A percentile compares a stretch with the other conserved stretches of the same genome.
phyloP scores from a whole-genome alignment of 2,888 invertebrate genomes.

The Ennomos quercinarius region DNA sequence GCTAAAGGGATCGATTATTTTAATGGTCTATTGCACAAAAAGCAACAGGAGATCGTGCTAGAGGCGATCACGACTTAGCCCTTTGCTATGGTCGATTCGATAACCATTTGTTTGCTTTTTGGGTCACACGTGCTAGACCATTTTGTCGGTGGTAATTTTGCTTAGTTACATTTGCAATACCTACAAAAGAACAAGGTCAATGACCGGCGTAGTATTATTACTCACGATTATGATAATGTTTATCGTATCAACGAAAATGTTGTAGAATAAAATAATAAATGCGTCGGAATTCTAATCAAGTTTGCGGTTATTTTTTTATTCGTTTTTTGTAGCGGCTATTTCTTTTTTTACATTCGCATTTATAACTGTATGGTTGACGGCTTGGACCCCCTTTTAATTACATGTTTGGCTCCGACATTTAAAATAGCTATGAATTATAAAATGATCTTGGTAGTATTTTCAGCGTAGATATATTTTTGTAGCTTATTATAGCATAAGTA shows the following conservation, averaged over 20 bases:
- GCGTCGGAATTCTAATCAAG: conserved; percentile 8
- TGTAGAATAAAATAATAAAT: neutral
- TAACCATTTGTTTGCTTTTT: conserved; percentile 66
- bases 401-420: too few relatives aligned
- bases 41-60: conserved; percentile 55
- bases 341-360: too few relatives aligned
- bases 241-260: conserved; percentile 5
- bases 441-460: too few relatives aligned
- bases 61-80: conserved; percentile 59
- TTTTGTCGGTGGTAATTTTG: neutral
- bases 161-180: conserved; percentile 6
- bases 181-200: conserved; percentile 11
- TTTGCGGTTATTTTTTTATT: conserved; percentile 8
- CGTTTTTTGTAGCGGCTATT: neutral
- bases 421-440: too few relatives aligned
- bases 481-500: too few relatives aligned
- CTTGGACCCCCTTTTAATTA: too few relatives aligned
- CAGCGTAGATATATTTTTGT: too few relatives aligned
- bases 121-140: conserved; percentile 60
- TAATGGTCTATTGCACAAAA: conserved; percentile 58
- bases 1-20: conserved; percentile 57
- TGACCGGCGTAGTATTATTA: conserved; percentile 17
- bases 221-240: conserved; percentile 21
- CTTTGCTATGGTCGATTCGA: conserved; percentile 62
- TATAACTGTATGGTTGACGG: too few relatives aligned